phyloP scores from a whole-genome alignment of 1,140 invertebrate genomes.

The Zaprionus ornatus region DNA sequence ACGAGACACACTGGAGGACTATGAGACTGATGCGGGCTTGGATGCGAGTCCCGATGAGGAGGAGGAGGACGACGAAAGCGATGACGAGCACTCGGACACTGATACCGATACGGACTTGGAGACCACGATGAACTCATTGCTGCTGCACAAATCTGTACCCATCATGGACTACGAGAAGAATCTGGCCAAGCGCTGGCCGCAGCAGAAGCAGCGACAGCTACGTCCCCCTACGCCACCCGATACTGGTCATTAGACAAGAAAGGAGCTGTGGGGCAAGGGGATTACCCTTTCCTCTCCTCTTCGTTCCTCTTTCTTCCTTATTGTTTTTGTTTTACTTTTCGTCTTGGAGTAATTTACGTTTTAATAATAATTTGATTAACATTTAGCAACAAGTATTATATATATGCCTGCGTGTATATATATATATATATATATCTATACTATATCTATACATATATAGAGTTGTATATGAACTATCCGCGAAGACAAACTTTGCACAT shows the following conservation, averaged over 20 bases:
- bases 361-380: conserved; percentile 26
- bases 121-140: conserved; percentile 5
- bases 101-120: conserved; percentile 55
- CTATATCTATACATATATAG: conserved; percentile 19
- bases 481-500: conserved; percentile 32
- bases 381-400: conserved; percentile 59
- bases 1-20: conserved; percentile 22
- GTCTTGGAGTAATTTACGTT: conserved; percentile 11
- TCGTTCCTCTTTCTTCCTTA: neutral
- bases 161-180: conserved; percentile 40
- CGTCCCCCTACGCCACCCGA: neutral
- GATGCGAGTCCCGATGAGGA: conserved; percentile 47
- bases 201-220: conserved; percentile 6
- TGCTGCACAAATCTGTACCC: conserved; percentile 24
- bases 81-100: conserved; percentile 66
- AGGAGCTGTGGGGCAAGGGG: too few relatives aligned
- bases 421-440: conserved; percentile 2
- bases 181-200: conserved; percentile 36
- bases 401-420: conserved; percentile 8
- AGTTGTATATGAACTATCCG: conserved; percentile 19
- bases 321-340: conserved; percentile 18
- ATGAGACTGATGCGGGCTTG: conserved; percentile 60
- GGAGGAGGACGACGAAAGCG: conserved; percentile 52
- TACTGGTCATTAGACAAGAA: neutral
- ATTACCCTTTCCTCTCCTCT: neutral